phyloP scores from a whole-genome alignment of 2,113 vertebrate species.

The Heptranchias perlo region DNA sequence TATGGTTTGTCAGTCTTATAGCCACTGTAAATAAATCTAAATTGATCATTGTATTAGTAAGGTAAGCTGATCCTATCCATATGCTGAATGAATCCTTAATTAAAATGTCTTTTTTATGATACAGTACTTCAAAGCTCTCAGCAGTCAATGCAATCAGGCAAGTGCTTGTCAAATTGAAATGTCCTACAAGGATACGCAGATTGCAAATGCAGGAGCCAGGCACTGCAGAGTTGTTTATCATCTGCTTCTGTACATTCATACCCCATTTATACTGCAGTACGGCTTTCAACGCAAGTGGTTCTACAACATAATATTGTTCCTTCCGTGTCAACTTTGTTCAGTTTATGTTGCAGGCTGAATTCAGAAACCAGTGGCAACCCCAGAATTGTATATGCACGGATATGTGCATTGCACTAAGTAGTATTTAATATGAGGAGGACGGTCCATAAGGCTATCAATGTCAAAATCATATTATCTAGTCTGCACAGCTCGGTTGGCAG shows the following conservation, averaged over 20 bases:
- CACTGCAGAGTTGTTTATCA: background rate
- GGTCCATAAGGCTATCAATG: background rate
- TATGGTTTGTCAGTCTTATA: background rate
- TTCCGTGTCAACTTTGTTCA: background rate
- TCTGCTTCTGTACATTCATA: background rate
- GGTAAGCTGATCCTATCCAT: constrained; percentile 12
- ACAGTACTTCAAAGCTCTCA: background rate
- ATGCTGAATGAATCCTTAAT: constrained; percentile 38
- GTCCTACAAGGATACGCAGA: background rate
- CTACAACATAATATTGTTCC: background rate
- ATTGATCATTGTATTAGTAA: background rate
- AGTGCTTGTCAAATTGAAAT: constrained; percentile 24
- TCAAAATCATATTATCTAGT: background rate
- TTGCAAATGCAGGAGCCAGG: background rate
- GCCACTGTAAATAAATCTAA: background rate
- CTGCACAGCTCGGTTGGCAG: background rate
- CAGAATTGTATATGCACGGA: background rate
- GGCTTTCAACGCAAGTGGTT: background rate
- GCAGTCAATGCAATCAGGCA: background rate
- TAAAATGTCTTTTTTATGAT: constrained; percentile 39
- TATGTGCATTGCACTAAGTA: background rate
- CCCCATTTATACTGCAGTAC: background rate
- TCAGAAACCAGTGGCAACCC: background rate
- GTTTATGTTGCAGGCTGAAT: background rate
- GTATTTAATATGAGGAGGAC: background rate